phyloP scores from a whole-genome alignment of 2,113 vertebrate species.

The Seriola aureovittata region DNA sequence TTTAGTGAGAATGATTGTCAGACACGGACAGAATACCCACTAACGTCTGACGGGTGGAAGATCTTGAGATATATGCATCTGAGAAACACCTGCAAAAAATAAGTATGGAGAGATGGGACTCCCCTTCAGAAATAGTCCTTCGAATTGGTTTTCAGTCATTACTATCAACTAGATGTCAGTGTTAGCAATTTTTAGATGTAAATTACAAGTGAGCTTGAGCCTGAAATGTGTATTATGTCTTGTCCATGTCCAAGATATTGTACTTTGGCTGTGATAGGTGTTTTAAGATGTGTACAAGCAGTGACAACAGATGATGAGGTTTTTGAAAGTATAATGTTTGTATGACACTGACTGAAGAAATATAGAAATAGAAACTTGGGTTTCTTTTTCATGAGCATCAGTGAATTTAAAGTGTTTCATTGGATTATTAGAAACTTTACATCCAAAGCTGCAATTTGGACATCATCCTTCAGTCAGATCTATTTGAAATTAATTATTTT shows the following conservation, averaged over 20 bases:
- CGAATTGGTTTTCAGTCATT: neutral
- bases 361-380: neutral
- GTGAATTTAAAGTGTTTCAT: neutral
- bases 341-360: neutral
- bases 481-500: neutral
- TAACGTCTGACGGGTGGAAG: neutral
- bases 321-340: neutral
- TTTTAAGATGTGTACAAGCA: neutral
- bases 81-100: neutral
- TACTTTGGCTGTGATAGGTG: neutral
- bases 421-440: neutral
- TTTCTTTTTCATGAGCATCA: neutral
- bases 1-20: constrained; percentile 40
- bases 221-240: neutral
- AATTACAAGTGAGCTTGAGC: neutral
- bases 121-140: neutral
- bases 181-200: neutral
- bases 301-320: neutral
- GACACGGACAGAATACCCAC: neutral
- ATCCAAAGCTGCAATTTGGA: neutral
- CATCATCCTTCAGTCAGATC: neutral
- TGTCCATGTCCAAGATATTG: neutral
- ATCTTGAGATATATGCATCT: neutral
- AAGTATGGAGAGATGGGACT: neutral
- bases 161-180: no score